Percentiles rank a stretch among this genome's conserved stretches.
Conservation (phyloP, 1,140 invertebrate genomes). For the Drosophila sp. region DNA sequence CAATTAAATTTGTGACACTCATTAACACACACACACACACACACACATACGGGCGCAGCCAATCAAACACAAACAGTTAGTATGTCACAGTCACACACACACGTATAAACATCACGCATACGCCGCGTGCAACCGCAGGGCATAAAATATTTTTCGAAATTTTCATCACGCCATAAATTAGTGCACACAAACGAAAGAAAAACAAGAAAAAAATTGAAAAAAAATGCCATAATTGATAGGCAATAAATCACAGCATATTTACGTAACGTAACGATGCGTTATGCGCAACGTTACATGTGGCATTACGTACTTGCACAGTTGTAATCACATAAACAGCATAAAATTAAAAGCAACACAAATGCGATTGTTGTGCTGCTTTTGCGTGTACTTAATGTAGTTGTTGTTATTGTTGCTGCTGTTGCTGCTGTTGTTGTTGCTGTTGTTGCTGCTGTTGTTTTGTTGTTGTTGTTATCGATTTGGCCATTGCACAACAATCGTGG, state of each 20-base stretch:
- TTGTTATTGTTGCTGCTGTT: conserved; percentile 30
- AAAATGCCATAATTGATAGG: conserved; percentile 15
- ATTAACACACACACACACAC: conserved; percentile 27
- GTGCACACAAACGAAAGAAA: conserved; percentile 23
- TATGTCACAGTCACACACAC: conserved; percentile 8
- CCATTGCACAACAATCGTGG: conserved; percentile 73
- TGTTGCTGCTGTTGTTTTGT: conserved; percentile 15
- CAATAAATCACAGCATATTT: conserved; percentile 12
- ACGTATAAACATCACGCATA: conserved; percentile 39
- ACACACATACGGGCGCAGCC: neutral
- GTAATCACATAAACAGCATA: conserved; percentile 79
- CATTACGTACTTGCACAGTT: conserved; percentile 74
- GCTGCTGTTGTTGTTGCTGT: conserved; percentile 21
- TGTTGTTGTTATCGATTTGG: conserved; percentile 62
- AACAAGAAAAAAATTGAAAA: conserved; percentile 9
- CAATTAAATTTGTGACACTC: conserved; percentile 33
- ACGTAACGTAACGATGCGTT: conserved; percentile 15
- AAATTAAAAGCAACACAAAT: conserved; percentile 71
- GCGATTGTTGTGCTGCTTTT: conserved; percentile 63
- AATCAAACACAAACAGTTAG: conserved; percentile 20
- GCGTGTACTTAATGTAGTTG: conserved; percentile 60
- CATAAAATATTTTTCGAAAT: conserved; percentile 4
- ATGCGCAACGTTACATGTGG: conserved; percentile 8
- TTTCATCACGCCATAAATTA: conserved; percentile 27
- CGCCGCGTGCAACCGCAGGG: conserved; percentile 29